A percentile compares a stretch with the other conserved stretches of the same genome.
Evolutionary conservation across 2,113 vertebrate genomes (phyloP).

Genomic region (Rissa tridactyla): DNA sequence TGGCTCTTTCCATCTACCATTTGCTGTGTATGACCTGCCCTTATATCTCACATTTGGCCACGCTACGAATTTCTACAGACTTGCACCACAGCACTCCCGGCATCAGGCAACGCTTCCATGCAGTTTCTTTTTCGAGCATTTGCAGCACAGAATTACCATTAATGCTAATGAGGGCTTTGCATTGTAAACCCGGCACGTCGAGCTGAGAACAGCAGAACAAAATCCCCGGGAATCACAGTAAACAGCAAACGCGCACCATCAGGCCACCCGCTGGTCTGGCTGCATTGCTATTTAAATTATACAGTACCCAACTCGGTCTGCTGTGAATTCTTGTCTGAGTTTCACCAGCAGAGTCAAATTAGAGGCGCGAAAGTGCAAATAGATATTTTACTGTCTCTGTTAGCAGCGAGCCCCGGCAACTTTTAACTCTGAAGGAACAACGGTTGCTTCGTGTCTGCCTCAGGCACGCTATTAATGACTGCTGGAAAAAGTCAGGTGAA

Average conservation of each 20-base stretch:
- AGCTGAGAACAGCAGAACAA: neutral
- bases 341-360: neutral
- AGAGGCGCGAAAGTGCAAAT: neutral
- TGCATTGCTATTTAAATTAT: neutral
- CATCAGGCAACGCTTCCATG: rapidly evolving
- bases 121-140: neutral
- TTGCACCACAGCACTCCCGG: rapidly evolving
- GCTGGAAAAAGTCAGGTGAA: neutral
- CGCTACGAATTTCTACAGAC: neutral
- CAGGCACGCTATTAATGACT: neutral
- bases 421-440: neutral
- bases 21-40: neutral
- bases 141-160: neutral
- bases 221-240: neutral
- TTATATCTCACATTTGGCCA: neutral
- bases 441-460: neutral
- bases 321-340: neutral
- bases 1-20: neutral
- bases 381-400: neutral
- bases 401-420: neutral
- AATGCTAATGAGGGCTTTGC: neutral
- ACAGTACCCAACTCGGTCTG: neutral
- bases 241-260: neutral
- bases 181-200: neutral
- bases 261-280: neutral